Evolutionary conservation across 2,888 invertebrate genomes (phyloP), one percentile per base, ranked within the genome.

Genomic region (Drosophila dives): DNA sequence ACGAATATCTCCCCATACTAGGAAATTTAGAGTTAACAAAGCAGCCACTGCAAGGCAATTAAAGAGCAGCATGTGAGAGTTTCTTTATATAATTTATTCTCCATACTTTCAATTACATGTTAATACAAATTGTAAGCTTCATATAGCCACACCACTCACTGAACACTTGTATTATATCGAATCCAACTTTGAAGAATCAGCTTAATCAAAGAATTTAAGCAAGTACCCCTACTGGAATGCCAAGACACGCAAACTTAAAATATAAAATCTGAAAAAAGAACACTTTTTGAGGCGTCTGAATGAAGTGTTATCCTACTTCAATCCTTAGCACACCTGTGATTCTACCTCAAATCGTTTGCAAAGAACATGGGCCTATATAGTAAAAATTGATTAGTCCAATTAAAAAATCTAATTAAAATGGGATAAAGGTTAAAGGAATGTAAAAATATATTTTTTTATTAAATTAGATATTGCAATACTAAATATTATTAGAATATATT

Each of bases 361-460:
- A 99, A 99, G 94, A 99, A 99, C 94, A 99, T 99, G 94, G 99
- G 99, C n/a, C 94, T 99, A 10, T 99, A 99, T 94, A 98, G 97
- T 97, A 92, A 95, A 95, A 93, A 11, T 17, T 2, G 1, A 10
- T 29, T 15, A n/a, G n/a, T 11, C 5, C n/a, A n/a, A 11, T n/a
- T n/a, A 40, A n/a, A 40, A 40, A 40, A 26, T 7, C 26, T 4
- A 8, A 17, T 17, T 17, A 17, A 10, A 26, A 4, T 2, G 17
- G 2, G 2, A 11, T 26, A n/a, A 49, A 26, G 15, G 23, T 3
- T 12, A 7, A 20, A 3, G 1, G 4, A 29, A 12, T 42, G 12
- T 42, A 6, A 20, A 42, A 42, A 12, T 42, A 42, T 6, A 1
- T 7, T 20, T 20, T 42, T 12, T 12, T 12, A 42, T 42, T n/a